Evolutionary conservation across 1,140 invertebrate species (phyloP), one percentile per base, ranked within the genome.

Genomic region (Liolophura sinensis): DNA sequence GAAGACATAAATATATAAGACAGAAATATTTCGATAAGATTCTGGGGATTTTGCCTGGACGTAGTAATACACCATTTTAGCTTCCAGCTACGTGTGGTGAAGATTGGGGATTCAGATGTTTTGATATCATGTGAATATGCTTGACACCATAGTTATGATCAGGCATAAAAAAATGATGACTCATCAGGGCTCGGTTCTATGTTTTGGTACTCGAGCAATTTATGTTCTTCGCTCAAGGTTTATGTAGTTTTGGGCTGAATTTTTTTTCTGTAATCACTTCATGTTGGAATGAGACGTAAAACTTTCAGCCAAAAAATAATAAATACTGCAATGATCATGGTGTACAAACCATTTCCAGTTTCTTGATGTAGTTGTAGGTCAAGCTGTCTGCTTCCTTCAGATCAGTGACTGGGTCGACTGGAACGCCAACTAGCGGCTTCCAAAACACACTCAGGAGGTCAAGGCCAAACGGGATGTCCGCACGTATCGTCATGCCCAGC

Each of bases 391-490:
- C 79, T 58, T 85, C 80, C 60, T 79, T 68, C 12, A 86, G 73
- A 64, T 86, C 83, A 47, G 67, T 63, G 4, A 72, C 71, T 18
- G 76, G 72, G 67, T 85, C 82, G 7, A 82, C 63, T 18, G 69
- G 58, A 25, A 75, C 47, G 14, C 73, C 68, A 7, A 83, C 77
- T 11, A 86, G 64, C 14, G 73, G 70, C 61, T 83, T 82, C 85
- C 85, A 86, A 54, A 82, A 77, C 16, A 73, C 68, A 11, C 72
- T 70, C 47, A 85, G 68, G n/a, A 86, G 65, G 62, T 84, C 78
- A 52, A 85, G 67, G 18, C 82, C 81, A 20, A 85, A 67, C 0
- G 85, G 85, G 58, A 85, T 85, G 65, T 84, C 83, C n/a, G 85
- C 82, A 59, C 85, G 50, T 18, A 85, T 74, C 5, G 84, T 81